Percentiles rank a stretch among this genome's conserved stretches.
phyloP scores from a whole-genome alignment of 2,113 vertebrate genomes.

The Chaetorhynchus papuensis region DNA sequence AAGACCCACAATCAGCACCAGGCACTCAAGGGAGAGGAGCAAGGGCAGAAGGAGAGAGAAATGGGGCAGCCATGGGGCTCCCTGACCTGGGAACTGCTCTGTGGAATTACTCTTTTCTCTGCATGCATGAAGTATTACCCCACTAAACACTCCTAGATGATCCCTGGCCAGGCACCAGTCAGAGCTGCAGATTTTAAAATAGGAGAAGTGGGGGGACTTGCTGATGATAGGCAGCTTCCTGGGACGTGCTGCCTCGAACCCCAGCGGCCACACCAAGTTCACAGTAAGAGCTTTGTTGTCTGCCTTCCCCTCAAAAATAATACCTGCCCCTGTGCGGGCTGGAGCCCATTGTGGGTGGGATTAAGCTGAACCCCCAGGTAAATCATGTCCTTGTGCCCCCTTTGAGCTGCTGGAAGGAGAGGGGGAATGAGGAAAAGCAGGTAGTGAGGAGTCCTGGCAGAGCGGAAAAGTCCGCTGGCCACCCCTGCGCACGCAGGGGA shows the following conservation, averaged over 20 bases:
- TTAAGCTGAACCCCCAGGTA: neutral
- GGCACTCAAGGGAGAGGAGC: fast-evolving
- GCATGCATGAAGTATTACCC: fast-evolving
- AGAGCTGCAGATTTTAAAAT: neutral
- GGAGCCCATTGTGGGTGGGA: neutral
- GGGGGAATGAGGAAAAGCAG: neutral
- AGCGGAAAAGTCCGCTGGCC: neutral
- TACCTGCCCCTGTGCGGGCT: neutral
- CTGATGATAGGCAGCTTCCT: neutral
- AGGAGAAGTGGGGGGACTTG: neutral
- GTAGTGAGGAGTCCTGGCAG: neutral
- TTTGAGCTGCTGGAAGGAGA: neutral
- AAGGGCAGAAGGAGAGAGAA: neutral
- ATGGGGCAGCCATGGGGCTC: neutral
- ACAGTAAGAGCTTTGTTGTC: neutral
- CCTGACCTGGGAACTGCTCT: neutral
- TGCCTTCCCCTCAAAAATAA: neutral
- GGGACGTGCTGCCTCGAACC: neutral
- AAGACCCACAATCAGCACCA: neutral
- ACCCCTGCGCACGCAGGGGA: neutral
- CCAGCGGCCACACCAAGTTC: neutral
- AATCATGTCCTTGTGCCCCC: neutral
- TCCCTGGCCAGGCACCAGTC: neutral
- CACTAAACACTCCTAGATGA: neutral
- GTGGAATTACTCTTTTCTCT: neutral